Evolutionary conservation across 2,113 vertebrate genomes (phyloP), one percentile per base, ranked within the genome.

Genomic region (Budorcas taxicolor): DNA sequence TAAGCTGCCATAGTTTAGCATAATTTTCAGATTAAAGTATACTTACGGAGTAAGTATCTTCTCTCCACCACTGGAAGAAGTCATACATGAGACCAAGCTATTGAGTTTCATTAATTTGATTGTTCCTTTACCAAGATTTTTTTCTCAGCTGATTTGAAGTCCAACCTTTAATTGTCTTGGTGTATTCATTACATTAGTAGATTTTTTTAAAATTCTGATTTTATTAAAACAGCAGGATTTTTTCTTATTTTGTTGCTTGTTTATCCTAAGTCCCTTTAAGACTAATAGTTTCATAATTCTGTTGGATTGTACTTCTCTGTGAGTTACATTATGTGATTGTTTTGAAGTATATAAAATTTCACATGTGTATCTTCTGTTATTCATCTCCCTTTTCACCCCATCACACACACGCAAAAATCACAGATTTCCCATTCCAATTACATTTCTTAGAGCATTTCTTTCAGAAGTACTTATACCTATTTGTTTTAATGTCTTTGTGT

Each of bases 1-100:
- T 97, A 95, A 57, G 0, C 88, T 97, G 67, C 82, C 23, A 1
- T 97, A 64, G 91, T 7, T 13, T 95, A 93, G 47, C 93, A 84
- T 90, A 83, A 60, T 97, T 98, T 89, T 94, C 91, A 92, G 43
- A 96, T 95, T 93, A 92, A 98, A 74, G 3, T 91, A 40, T 67
- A 3, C 64, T 92, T 95, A 7, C 67, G 11, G 55, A 94, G 36
- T 97, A 84, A 93, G 13, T 92, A 81, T 67, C 94, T 93, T 94
- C 53, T 87, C 96, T 85, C 87, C 55, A 57, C 78, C 19, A 19
- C 53, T 95, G 76, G 45, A 87, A 57, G 95, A 89, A 90, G 25
- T 94, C 52, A 36, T 57, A 76, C 55, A 36, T n/a, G 27, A 93
- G 55, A 92, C 7, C 52, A 90, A 96, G 74, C 71, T 82, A 33